Percentiles rank a stretch among this genome's conserved stretches.
Conservation (phyloP, 2,888 invertebrate species). For the Linhomoeus sp. region DNA sequence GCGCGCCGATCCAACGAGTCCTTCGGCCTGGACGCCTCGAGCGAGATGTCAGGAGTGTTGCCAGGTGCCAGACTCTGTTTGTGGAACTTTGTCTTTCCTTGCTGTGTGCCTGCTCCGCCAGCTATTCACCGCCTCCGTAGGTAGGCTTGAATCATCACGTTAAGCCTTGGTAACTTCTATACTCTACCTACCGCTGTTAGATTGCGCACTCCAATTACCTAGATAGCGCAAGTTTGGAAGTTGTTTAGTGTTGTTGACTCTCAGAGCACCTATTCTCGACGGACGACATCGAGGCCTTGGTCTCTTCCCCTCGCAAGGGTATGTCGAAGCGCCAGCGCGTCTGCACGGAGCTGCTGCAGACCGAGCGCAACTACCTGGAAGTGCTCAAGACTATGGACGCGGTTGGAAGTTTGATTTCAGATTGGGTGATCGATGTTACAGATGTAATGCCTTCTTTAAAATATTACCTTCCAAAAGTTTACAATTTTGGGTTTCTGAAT, state of each 20-base stretch:
- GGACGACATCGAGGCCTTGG: conserved; percentile 11
- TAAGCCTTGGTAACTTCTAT: too few species aligned
- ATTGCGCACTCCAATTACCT: too few species aligned
- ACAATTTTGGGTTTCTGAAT: too few species aligned
- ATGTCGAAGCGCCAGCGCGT: conserved; percentile 54
- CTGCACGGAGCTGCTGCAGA: conserved; percentile 75
- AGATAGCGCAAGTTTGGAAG: too few species aligned
- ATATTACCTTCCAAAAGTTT: too few species aligned
- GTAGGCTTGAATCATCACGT: too few species aligned
- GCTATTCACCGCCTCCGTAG: too few species aligned
- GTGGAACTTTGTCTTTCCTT: neutral
- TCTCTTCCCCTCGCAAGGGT: neutral
- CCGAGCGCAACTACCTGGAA: conserved; percentile 89
- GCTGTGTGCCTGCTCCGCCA: too few species aligned
- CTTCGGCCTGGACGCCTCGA: neutral
- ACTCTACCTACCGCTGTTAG: too few species aligned
- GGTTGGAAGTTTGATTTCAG: conserved; percentile 29
- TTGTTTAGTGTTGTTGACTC: neutral
- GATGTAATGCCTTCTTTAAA: too few species aligned
- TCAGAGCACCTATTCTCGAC: conserved; percentile 13
- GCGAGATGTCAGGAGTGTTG: neutral
- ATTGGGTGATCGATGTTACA: too few species aligned
- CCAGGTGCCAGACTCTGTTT: neutral
- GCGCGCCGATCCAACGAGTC: too few species aligned
- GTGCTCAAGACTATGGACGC: conserved; percentile 78